A percentile compares a stretch with the other conserved stretches of the same genome.
Evolutionary conservation across 2,888 invertebrate species (phyloP).

Genomic region (Emmelina monodactyla): DNA sequence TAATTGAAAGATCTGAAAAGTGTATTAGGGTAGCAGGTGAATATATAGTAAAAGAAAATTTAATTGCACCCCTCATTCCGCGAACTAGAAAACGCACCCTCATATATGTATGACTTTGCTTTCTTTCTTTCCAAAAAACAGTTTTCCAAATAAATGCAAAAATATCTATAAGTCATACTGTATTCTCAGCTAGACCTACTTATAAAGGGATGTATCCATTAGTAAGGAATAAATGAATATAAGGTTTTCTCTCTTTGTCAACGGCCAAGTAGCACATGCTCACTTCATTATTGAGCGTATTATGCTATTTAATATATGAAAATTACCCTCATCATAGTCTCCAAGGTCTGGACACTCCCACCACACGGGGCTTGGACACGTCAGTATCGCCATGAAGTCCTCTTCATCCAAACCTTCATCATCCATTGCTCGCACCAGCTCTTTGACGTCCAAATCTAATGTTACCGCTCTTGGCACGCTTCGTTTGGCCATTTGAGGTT

Average conservation of each 20-base stretch:
- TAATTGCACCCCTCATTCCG: no score
- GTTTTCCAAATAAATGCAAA: no score
- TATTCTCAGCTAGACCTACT: neutral
- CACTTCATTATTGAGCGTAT: neutral
- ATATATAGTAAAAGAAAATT: no score
- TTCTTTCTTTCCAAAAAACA: no score
- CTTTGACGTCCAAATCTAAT: constrained; percentile 24
- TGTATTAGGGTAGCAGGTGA: no score
- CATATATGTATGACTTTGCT: no score
- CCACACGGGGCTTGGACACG: constrained; percentile 56
- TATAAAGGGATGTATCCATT: neutral
- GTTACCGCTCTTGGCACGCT: no score
- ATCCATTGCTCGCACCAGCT: constrained; percentile 25
- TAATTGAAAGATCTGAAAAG: no score
- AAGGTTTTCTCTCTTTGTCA: neutral
- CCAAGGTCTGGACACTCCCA: constrained; percentile 42
- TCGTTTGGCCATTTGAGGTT: no score
- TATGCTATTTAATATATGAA: neutral
- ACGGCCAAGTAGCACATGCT: no score
- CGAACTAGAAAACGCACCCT: no score
- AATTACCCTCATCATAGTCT: constrained; percentile 30
- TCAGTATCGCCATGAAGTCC: constrained; percentile 46
- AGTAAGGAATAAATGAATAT: neutral
- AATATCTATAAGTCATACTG: neutral
- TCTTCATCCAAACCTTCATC: constrained; percentile 34